Base-by-base conservation (phyloP, 2,113 vertebrate genomes). In the Hippocampus zosterae region DNA sequence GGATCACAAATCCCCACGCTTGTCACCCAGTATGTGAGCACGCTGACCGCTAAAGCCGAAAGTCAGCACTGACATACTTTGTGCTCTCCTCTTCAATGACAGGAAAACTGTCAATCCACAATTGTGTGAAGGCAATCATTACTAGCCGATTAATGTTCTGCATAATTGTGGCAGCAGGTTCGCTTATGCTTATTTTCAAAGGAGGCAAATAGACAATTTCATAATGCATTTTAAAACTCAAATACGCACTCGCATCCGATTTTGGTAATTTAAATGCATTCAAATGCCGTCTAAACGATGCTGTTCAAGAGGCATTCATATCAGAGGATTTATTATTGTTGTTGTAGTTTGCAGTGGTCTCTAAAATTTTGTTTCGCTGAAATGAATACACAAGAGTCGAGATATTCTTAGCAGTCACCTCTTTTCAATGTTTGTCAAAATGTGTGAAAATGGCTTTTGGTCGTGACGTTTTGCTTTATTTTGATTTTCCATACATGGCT, bases 51-150 rank as follows among this genome's bases (percentile, higher is more conserved):
- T 16, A 52, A 67, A 67, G 18, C 65, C 37, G 9, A 66, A 66
- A 66, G 46, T 52, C 46, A 66, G 46, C 64, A 65, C 64, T 53
- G 33, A 53, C 13, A 21, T 37, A 15, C 25, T 29, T 29, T 66
- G 25, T 52, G 9, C 25, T 50, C 25, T 50, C 25, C 23, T 29
- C 2, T 66, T 29, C 5, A 52, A 50, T 33, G 25, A 37, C 33
- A 37, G 29, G 29, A 37, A 10, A 63, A 63, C 37, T 63, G 61
- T 41, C 10, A 41, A n/a, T 40, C 37, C 61, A 41, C 61, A 63
- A 41, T 42, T 3, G 33, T 61, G 16, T 40, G 29, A 61, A 61
- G 37, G 23, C 11, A 63, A 63, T 13, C 1, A 1, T 3, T 41
- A n/a, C 8, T 1, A 41, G 18, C 4, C 19, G 7, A 5, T 0